These are phyloP conservation scores for Eupithecia vulgata DNA, from an alignment of 2,888 invertebrate genomes.

Conservation along the genomic window DNA sequence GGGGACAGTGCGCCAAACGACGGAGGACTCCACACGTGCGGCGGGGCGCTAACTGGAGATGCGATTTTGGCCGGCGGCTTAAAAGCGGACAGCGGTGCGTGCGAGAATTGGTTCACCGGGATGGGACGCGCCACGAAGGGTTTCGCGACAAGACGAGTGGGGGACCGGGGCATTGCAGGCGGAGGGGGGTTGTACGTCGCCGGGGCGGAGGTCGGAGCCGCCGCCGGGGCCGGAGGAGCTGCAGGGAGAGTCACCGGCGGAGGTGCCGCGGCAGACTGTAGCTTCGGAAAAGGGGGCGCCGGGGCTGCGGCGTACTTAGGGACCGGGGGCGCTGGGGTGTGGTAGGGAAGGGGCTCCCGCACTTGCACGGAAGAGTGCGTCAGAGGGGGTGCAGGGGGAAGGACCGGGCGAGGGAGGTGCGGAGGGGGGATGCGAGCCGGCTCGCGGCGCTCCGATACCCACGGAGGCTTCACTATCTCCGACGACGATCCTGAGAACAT, in stretches of 20 bases:
- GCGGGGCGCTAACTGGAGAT: slow-evolving; percentile 66
- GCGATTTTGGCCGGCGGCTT: slow-evolving; percentile 83
- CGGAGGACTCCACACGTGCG: slow-evolving; percentile 76
- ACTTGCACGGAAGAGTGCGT: slow-evolving; percentile 23
- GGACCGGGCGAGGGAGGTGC: slow-evolving; percentile 44
- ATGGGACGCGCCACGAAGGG: slow-evolving; percentile 84
- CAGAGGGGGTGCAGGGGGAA: slow-evolving; percentile 29
- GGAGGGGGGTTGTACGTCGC: slow-evolving; percentile 16
- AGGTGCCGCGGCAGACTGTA: slow-evolving; percentile 31
- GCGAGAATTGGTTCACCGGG: slow-evolving; percentile 89
- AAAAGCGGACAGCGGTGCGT: slow-evolving; percentile 91
- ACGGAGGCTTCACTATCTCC: slow-evolving; percentile 73
- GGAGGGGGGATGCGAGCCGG: slow-evolving; percentile 46
- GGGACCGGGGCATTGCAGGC: slow-evolving; percentile 55
- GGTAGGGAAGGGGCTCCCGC: slow-evolving; percentile 26
- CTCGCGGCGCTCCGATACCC: slow-evolving; percentile 71
- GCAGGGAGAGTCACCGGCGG: slow-evolving; percentile 19
- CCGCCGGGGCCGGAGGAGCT: slow-evolving; percentile 17
- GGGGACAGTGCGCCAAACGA: slow-evolving; percentile 66
- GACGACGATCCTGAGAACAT: slow-evolving; percentile 60
- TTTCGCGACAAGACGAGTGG: slow-evolving; percentile 66
- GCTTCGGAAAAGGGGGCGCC: slow-evolving; percentile 22
- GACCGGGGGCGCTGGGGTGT: slow-evolving; percentile 28
- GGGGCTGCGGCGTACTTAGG: slow-evolving; percentile 22
- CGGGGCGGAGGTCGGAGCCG: slow-evolving; percentile 36